Base-by-base conservation (phyloP, 2,888 invertebrate genomes). In the Prosopocoilus inquinatus region DNA sequence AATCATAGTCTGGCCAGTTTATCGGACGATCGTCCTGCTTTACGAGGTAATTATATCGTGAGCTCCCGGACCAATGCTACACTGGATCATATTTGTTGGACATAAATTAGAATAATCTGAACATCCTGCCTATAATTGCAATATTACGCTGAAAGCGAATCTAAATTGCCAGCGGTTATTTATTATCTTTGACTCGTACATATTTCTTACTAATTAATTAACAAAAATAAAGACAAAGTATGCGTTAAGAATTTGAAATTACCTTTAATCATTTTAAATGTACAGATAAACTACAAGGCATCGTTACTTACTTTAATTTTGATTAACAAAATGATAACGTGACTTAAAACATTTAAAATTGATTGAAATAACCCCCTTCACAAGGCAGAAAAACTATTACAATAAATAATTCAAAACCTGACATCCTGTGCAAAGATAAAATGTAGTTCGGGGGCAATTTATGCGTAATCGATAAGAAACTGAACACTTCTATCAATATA, bases 21-120 rank as follows among this genome's bases (percentile, higher is more conserved):
- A 65, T 63, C 64, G 61, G 59, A 59, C 64, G 64, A 65, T 66
- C 64, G 54, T 56, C 51, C 36, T 66, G 60, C 65, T 67, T 67
- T 67, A 67, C 63, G 65, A 62, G 61, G 64, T 66, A 67, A 67
- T 67, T 67, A 67, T 62, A 60, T 58, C 60, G 65, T 58, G 58
- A 57, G 56, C 57, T 57, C 53, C 51, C 57, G 48, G 53, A 48
- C 43, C 45, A 47, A 48, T 36, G 32, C 13, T 34, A 44, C 54
- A 44, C 43, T 53, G 55, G 55, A 58, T 57, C 59, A 54, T 54
- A 57, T 59, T 53, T 57, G 56, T 51, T 59, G 48, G 51, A 59
- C 57, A 59, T 59, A 59, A 59, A 59, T 59, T 57, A 54, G 51
- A 44, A 59, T 56, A 57, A 57, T 57, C 57, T 57, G 46, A 57